A percentile compares a stretch with the other conserved stretches of the same genome.
Evolutionary conservation across 2,797 vertebrate genomes (phyloP).

Genomic region (Tiaroga cobitis): DNA sequence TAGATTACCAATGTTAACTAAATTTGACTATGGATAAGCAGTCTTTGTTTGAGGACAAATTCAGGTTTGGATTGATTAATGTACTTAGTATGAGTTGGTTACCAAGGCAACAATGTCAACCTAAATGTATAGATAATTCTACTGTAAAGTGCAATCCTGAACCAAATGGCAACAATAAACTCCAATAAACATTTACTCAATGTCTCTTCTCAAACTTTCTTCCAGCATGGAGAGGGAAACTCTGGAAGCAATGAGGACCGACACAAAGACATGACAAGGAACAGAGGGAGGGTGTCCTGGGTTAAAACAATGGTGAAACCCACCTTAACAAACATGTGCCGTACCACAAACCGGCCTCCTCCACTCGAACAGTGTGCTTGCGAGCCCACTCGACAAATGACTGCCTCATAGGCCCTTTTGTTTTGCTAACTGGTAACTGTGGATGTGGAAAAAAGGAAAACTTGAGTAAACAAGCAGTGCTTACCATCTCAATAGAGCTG

Average conservation of each 20-base stretch:
- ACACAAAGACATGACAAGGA: constrained; percentile 61
- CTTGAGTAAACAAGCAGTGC: constrained; percentile 81
- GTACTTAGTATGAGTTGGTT: neutral
- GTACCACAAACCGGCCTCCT: constrained; percentile 76
- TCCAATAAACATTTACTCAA: constrained; percentile 54
- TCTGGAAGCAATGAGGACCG: constrained; percentile 46
- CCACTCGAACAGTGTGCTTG: constrained; percentile 72
- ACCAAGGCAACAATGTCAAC: constrained; percentile 18
- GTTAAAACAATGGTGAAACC: constrained; percentile 82
- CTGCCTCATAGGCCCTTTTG: constrained; percentile 78
- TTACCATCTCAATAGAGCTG: constrained; percentile 78
- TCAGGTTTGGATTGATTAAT: neutral
- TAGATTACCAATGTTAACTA: neutral
- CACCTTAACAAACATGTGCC: constrained; percentile 78
- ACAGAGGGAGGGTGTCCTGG: constrained; percentile 63
- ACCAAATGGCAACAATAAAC: constrained; percentile 32
- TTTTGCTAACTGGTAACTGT: constrained; percentile 75
- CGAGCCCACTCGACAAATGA: constrained; percentile 78
- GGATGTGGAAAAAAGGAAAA: constrained; percentile 71
- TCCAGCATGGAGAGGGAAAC: constrained; percentile 38
- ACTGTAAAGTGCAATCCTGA: constrained; percentile 36
- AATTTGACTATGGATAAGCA: neutral
- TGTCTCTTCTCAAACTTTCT: constrained; percentile 40
- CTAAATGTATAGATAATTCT: constrained; percentile 43
- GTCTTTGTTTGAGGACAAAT: neutral